These are phyloP conservation scores for Acridotheres tristis DNA, from an alignment of 2,797 vertebrate species.

Conservation along the genomic window DNA sequence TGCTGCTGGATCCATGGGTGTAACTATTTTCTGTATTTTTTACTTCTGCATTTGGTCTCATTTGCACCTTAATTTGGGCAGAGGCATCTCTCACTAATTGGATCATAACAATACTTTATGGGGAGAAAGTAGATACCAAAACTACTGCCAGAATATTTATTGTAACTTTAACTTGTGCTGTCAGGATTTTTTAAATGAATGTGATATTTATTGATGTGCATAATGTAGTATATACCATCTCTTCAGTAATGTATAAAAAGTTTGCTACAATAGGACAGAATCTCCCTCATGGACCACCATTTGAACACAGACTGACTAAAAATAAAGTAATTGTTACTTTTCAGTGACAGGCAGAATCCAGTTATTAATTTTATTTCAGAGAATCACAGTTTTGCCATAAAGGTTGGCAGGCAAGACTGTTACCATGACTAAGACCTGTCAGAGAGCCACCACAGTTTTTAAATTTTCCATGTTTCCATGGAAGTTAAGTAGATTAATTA, in stretches of 20 bases:
- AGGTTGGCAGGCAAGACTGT: neutral
- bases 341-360: neutral
- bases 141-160: neutral
- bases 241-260: neutral
- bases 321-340: neutral
- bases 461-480: neutral
- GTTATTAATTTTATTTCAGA: neutral
- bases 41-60: accelerated
- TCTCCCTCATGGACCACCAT: neutral
- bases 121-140: neutral
- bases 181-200: neutral
- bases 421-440: neutral
- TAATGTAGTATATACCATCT: neutral
- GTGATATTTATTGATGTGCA: neutral
- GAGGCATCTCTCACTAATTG: neutral
- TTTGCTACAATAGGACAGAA: neutral
- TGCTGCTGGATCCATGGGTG: neutral
- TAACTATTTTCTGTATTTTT: neutral
- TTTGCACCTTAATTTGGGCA: neutral
- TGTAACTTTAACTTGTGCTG: neutral
- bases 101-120: neutral
- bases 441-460: neutral
- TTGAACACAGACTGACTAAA: neutral
- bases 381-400: neutral
- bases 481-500: neutral